Base-by-base conservation (phyloP, 2,797 vertebrate genomes). In the Phalloptychus januarius region DNA sequence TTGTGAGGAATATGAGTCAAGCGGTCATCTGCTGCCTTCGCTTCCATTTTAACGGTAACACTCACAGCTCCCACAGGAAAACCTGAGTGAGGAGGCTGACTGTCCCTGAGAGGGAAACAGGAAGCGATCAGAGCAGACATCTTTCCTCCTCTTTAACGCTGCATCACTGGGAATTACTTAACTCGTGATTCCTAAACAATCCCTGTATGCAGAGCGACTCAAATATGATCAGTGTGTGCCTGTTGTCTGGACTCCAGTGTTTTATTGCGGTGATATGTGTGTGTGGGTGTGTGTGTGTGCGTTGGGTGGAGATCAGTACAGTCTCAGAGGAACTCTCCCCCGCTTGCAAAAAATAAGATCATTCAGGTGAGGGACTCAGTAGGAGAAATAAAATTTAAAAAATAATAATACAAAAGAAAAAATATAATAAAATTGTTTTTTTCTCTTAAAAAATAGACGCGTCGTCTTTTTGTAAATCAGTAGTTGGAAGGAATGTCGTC, bases 231-330 rank as follows among this genome's bases (percentile, higher is more conserved):
- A 72, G 74, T 0, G 15, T 58, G 71, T 85, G 73, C 16, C 18
- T 74, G 58, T 78, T 87, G 71, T 75, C 56, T 79, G 72, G 79
- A 91, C 92, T 94, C 93, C 95, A 95, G 94, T 94, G 93, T 93
- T 86, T 95, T 95, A 95, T 95, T 95, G 95, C 95, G 88, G 86
- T 87, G 67, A 28, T 65, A 18, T 11, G 85, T 90, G 71, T 67
- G 38, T n/a, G 38, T 42, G 85, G 90, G 71, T 69, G 38, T 15
- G 23, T 16, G 85, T 90, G 71, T 88, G 83, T 92, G 52, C 74
- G 85, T 83, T 23, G 18, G 83, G 50, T 79, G 81, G 70, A 72
- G 76, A 83, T 88, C 87, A 78, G 80, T 87, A 86, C 82, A 83
- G 86, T 91, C 83, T 83, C 71, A 69, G 77, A 86, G 76, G 81